Evolutionary conservation across 2,888 invertebrate genomes (phyloP), one percentile per base, ranked within the genome.

Genomic region (Patella pellucida): DNA sequence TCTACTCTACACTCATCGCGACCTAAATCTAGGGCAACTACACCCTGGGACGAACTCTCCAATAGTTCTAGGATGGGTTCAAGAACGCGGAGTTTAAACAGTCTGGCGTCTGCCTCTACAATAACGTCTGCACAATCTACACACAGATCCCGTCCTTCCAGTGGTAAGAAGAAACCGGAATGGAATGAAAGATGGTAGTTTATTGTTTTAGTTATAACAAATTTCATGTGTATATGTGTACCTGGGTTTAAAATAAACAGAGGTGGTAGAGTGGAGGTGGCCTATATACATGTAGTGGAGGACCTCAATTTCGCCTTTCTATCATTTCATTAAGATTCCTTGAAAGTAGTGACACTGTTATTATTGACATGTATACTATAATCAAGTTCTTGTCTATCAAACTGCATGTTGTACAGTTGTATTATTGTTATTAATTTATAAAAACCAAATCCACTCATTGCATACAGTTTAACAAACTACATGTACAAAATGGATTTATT

Each of bases 141-240:
- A 7, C 15, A 31, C n/a, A 56, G 77, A 1, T 81, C 81, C 19
- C 71, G 74, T 9, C 71, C 79, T 16, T 41, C 52, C 31, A 79
- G 78, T 74, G 77, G 73, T 41, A 79, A 73, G 41, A 76, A 75
- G 50, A 71, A 79, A 15, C 80, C 81, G 3, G 78, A 78, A 14
- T 81, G 81, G 81, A 75, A 75, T 31, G 80, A 80, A 56, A 50
- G 80, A 52, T 81, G 81, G 81, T 81, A 72, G 72, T 41, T 52
- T n/a, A 7, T 52, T 15, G 27, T 68, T 68, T 5, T 15, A 16
- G 15, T 31, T 15, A 7, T 19, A 19, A 27, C 4, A 31, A 68
- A 68, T 31, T 7, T 7, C 5, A 7, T 68, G 2, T 31, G 41
- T 68, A 68, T 5, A 31, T 7, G 5, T 7, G 9, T 41, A 41